phyloP scores from a whole-genome alignment of 53 echinoderm and acorn worm genomes.

The Temnopleurus reevesii region DNA sequence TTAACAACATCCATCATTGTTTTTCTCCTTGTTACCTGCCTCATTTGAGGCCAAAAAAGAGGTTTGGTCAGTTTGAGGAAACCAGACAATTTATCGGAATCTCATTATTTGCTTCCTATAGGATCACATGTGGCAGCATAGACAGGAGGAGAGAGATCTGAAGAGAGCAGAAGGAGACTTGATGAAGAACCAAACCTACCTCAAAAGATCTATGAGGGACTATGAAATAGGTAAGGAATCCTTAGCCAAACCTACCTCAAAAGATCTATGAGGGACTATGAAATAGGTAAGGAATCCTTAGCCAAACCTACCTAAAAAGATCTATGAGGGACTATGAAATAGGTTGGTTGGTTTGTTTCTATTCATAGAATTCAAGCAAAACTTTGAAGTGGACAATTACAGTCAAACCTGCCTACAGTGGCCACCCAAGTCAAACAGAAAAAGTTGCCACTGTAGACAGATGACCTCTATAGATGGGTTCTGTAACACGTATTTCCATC shows the following conservation, averaged over 20 bases:
- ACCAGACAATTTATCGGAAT: no score
- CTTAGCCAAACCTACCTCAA: not conserved
- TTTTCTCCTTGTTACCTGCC: no score
- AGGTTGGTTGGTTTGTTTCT: not conserved
- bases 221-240: conserved; percentile 87
- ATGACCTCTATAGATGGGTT: no score
- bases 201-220: conserved; percentile 93
- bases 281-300: not conserved
- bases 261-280: not conserved
- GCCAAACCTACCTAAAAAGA: not conserved
- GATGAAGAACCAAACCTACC: conserved; percentile 83
- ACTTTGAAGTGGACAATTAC: no score
- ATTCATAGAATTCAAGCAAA: not conserved
- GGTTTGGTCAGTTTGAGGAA: no score
- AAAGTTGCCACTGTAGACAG: no score
- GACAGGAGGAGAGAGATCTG: conserved; percentile 94
- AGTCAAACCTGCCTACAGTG: no score
- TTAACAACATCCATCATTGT: no score
- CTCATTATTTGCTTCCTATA: no score
- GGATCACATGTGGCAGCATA: conserved; percentile 99
- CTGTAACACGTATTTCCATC: no score
- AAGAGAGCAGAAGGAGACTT: conserved; percentile 95
- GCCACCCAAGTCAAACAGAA: no score
- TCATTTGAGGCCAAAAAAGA: no score
- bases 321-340: not conserved